Conservation (phyloP, 2,888 invertebrate genomes). For the Idaea biselata region DNA sequence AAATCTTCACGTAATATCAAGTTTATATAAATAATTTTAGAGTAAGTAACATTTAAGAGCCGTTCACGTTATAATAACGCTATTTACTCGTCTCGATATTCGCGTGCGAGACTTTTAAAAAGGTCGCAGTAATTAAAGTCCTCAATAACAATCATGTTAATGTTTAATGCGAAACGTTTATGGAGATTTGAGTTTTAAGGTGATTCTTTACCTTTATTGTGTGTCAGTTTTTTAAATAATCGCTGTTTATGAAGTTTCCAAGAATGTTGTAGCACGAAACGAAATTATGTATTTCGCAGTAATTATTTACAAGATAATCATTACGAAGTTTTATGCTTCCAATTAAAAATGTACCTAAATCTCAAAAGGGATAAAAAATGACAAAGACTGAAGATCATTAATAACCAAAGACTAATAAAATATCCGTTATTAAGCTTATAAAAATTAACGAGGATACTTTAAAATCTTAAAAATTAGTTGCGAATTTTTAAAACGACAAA, state of each 20-base stretch:
- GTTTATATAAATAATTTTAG: constrained; percentile 28
- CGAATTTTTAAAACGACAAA: too few relatives aligned
- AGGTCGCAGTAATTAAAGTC: constrained; percentile 72
- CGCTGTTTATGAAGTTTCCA: constrained; percentile 40
- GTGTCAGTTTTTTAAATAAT: constrained; percentile 47
- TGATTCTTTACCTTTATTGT: constrained; percentile 49
- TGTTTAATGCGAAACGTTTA: constrained; percentile 55
- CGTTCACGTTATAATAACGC: constrained; percentile 59
- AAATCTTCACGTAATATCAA: constrained; percentile 28
- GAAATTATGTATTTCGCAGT: constrained; percentile 27
- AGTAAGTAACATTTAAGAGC: constrained; percentile 51
- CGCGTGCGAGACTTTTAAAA: constrained; percentile 47
- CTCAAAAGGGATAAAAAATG: not conserved
- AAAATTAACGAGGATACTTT: not conserved
- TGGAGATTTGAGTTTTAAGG: constrained; percentile 53
- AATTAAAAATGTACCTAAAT: constrained; percentile 1
- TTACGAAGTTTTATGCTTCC: constrained; percentile 5
- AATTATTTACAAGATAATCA: constrained; percentile 19
- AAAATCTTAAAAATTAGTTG: not conserved
- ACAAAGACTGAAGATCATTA: not conserved
- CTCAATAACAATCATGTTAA: constrained; percentile 61
- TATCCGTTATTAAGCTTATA: not conserved
- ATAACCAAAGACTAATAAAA: not conserved
- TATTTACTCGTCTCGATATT: constrained; percentile 58
- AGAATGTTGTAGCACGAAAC: constrained; percentile 34